phyloP scores from a whole-genome alignment of 37 sponge, comb jelly and placozoan genomes.

The Agelas oroides region DNA sequence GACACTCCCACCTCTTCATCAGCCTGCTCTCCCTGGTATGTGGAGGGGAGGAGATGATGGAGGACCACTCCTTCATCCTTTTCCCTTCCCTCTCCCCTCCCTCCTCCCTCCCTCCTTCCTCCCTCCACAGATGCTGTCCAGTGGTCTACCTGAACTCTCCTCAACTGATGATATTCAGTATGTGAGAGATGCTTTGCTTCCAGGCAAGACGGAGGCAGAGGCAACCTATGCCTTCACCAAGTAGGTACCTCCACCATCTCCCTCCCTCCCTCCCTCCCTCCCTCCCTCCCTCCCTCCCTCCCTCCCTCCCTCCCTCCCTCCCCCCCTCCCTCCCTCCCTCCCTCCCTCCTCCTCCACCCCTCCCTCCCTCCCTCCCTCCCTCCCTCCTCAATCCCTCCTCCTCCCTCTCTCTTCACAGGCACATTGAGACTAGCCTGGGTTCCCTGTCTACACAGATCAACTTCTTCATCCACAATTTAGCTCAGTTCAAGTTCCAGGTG shows the following conservation, averaged over 20 bases:
- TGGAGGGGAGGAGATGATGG: neutral
- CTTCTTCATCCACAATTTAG: conserved; percentile 94
- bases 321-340: too few species aligned
- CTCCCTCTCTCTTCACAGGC: conserved; percentile 45
- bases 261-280: too few species aligned
- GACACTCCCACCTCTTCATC: conserved; percentile 70
- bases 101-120: neutral
- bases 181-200: conserved; percentile 79
- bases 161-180: conserved; percentile 81
- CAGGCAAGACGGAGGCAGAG: conserved; percentile 61
- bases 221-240: conserved; percentile 79
- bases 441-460: conserved; percentile 84
- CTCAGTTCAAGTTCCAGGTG: conserved; percentile 69
- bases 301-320: too few species aligned
- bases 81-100: neutral
- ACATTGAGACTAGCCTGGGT: conserved; percentile 82
- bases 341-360: too few species aligned
- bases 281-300: too few species aligned
- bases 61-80: too few species aligned
- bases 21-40: conserved; percentile 85
- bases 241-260: conserved; percentile 30
- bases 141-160: conserved; percentile 73
- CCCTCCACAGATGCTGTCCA: conserved; percentile 65
- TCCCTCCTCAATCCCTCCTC: too few species aligned
- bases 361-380: too few species aligned